Evolutionary conservation across 2,888 invertebrate genomes (phyloP), one percentile per base, ranked within the genome.

Genomic region (Tachina lurida): DNA sequence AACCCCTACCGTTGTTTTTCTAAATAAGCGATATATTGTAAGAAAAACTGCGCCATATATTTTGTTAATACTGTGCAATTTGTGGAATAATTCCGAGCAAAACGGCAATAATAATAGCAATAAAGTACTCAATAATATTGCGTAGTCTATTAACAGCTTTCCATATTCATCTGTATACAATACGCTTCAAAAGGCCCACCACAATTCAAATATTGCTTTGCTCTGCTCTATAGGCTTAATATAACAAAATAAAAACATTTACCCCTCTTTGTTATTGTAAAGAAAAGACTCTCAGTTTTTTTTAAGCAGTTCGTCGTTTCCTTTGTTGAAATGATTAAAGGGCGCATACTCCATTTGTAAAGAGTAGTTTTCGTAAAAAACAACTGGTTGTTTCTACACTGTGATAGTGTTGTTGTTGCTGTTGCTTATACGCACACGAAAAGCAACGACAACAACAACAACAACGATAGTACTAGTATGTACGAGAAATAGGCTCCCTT

Each of bases 321-420:
- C 58, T 63, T 17, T 31, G 7, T 47, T 52, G 7, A 17, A 79
- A n/a, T 52, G n/a, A 58, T 52, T 43, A 60, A 74, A 76, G 22
- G 67, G 84, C 73, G 78, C 77, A 82, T 71, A 78, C 82, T 77
- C 84, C 71, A 47, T 63, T 76, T 47, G 58, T 47, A 60, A 74
- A 76, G 56, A 71, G 71, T 78, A 56, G 67, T 74, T 45, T 79
- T 58, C 39, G 19, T 13, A 10, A 74, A 68, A 68, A 71, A 62
- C 43, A 74, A 58, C 68, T 22, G 17, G 19, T 68, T 78, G 68
- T 41, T 82, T 63, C 47, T 67, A 78, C 54, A 17, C 63, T 54
- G 10, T 31, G 1, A 0, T 19, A 12, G 22, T n/a, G n/a, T 22
- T 22, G 49, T 62, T 70, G 52, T 54, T 62, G 62, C 15, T 78